Evolutionary conservation across 1,140 invertebrate species (phyloP), one percentile per base, ranked within the genome.

Genomic region (Drosophila miranda): DNA sequence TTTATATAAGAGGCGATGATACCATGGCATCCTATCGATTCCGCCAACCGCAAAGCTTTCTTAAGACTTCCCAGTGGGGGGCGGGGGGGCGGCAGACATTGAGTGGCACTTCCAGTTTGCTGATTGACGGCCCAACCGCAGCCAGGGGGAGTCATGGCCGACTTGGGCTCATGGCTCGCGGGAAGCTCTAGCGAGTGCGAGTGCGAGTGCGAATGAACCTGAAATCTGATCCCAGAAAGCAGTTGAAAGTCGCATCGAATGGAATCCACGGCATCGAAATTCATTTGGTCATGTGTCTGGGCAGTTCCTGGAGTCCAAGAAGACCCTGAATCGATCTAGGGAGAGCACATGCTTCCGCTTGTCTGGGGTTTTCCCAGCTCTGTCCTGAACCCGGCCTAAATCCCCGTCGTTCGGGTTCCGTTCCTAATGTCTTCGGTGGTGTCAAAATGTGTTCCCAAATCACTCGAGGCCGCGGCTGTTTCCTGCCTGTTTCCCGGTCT

Each of bases 1-100:
- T 62, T 68, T 34, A 68, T 68, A 67, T 48, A 67, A 67, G 26
- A 28, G 28, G 6, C 6, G 28, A 28, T 28, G 50, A 46, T 68
- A 41, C 19, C n/a, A 48, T 55, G 48, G 54, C 49, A 19, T 53
- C 26, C 42, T 28, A 53, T 64, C 64, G 23, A 42, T 28, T 34
- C n/a, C 14, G 50, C 44, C 34, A 56, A 68, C 66, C 66, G 66
- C 66, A 68, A 41, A 19, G 3, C 61, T 75, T 75, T 75, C 53
- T 54, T 59, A 42, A 38, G 38, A 43, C 21, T 48, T 23, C 30
- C n/a, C 26, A 14, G 28, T 19, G 19, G 19, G 19, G 16, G 16
- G 16, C 16, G 0, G 16, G 16, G 16, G 16, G 16, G 16, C 16
- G 16, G 19, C 19, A 19, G 19, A 19, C 19, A 19, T 19, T 19